Base-by-base conservation (phyloP, 2,113 vertebrate genomes). In the Quiscalus mexicanus region DNA sequence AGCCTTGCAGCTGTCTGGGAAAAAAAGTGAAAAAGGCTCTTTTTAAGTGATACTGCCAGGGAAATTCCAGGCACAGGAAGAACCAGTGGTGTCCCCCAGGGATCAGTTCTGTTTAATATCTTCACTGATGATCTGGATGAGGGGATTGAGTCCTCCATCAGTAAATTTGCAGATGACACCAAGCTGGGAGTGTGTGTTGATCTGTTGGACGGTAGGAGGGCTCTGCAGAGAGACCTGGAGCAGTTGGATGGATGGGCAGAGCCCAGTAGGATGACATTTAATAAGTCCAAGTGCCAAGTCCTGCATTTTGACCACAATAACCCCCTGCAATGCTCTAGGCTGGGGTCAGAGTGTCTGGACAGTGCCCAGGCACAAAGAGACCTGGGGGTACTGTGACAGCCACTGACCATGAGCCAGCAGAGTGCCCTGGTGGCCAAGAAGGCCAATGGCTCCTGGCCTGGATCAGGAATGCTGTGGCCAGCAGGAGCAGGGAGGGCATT, bases 111-210 rank as follows among this genome's bases (percentile, higher is more conserved):
- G 6, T 60, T 62, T 16, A 52, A 10, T 52, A 12, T 13, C 12
- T 52, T 44, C 10, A 20, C 0, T 62, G 56, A 31, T 25, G 13
- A 15, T 17, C 9, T 52, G 21, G 31, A 25, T 52, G 80, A 71
- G 67, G 13, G 21, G 12, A 31, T 21, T 12, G 45, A 52, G 25
- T 10, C 37, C 6, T 10, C 5, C 37, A 52, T 4, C 12, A 42
- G 12, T 20, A 12, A 30, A 19, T 12, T 8, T 70, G 20, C 25
- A 52, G 55, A 15, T 8, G 24, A 42, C 37, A 42, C 67, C 5
- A n/a, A n/a, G 30, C 55, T 50, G 42, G 63, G 42, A 58, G n/a
- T 2, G 0, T 39, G 33, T 25, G 41, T 21, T 0, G 0, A 37
- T 25, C 52, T 68, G 28, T 0, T 39, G 52, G 41, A 80, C 7